Base-by-base conservation (phyloP, 2,113 vertebrate genomes). In the Sorex araneus region DNA sequence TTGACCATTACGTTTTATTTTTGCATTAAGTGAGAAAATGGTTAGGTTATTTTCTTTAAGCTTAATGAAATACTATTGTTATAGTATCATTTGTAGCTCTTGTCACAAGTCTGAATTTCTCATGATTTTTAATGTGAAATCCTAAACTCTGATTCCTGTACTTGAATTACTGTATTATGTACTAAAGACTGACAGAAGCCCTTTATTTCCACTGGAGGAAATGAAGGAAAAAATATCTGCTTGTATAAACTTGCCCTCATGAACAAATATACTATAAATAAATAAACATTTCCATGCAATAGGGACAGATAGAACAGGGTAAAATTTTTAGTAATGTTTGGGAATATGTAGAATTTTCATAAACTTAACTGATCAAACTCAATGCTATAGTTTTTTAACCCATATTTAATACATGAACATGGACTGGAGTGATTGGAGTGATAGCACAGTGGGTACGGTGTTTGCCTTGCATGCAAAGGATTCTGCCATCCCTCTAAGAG, bases 41-140 rank as follows among this genome's bases (percentile, higher is more conserved):
- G 8, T 19, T 88, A 71, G 89, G 90, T 90, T 95, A 94, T 57
- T 66, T 94, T 84, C 21, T 67, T 36, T 73, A 84, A 50, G 16
- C 12, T 50, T 93, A 93, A 54, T 75, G 57, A 94, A 40, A 82
- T 91, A 21, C 32, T 89, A 34, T 4, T 92, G 73, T 90, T 87
- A 43, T 90, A 50, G 2, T 5, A 63, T 86, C 63, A 89, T 70
- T 69, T 94, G 12, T 23, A 21, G 13, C 54, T 23, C 57, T 23
- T 60, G 57, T 23, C 57, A 60, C 18, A 21, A 87, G 81, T 63
- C 82, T 84, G 27, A 78, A 34, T 83, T 36, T 19, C 36, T 21
- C n/a, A 78, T 0, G 83, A 19, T 70, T 21, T 4, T 83, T 74
- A 89, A 74, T 16, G 40, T 84, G 28, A 19, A 60, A 89, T 77